phyloP scores from a whole-genome alignment of 1,140 invertebrate species.

The Bombus impatiens region DNA sequence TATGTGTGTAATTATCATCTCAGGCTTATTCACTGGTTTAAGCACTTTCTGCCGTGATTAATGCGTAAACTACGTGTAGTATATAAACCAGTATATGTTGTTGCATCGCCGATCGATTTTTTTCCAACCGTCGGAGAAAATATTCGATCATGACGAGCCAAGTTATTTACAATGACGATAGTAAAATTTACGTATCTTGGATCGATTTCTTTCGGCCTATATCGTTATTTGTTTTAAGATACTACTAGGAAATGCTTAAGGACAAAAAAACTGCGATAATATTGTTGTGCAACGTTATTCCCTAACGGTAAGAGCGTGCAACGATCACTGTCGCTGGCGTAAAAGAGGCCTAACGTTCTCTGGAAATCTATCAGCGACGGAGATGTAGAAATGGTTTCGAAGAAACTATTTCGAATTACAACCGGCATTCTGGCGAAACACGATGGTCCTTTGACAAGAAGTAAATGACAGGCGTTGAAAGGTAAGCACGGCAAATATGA shows the following conservation, averaged over 20 bases:
- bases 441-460: conserved; percentile 17
- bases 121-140: neutral
- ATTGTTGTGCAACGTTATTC: neutral
- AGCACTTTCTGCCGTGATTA: conserved; percentile 14
- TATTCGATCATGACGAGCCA: too few relatives aligned
- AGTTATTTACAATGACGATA: neutral
- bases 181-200: neutral
- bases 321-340: neutral
- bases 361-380: neutral
- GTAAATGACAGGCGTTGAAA: neutral
- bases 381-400: conserved; percentile 21
- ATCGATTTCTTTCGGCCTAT: neutral
- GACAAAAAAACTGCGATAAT: neutral
- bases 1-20: conserved; percentile 9
- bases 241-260: neutral
- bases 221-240: neutral
- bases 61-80: too few relatives aligned
- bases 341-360: conserved; percentile 16
- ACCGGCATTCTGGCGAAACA: neutral
- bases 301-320: neutral
- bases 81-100: neutral
- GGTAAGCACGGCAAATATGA: neutral
- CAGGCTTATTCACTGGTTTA: neutral
- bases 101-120: neutral
- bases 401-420: conserved; percentile 34